These are phyloP conservation scores for Hestina assimilis DNA, from an alignment of 1,140 invertebrate genomes.

Conservation along the genomic window DNA sequence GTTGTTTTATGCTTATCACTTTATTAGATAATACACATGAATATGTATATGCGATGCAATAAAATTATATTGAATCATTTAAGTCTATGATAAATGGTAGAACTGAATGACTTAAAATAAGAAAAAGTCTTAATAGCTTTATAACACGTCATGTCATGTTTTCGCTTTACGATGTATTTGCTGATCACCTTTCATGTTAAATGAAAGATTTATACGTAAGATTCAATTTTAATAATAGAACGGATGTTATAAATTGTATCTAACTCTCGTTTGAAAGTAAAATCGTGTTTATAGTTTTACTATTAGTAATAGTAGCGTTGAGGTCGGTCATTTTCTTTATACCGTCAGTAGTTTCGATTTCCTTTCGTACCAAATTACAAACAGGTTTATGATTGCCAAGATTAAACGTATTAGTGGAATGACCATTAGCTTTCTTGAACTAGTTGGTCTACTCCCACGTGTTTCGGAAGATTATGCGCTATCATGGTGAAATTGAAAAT, in stretches of 20 bases:
- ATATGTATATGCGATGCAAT: no score
- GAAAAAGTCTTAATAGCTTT: no score
- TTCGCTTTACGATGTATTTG: background rate
- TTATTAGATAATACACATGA: no score
- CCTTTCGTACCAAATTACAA: conserved; percentile 25
- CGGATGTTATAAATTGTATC: conserved; percentile 14
- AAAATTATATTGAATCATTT: no score
- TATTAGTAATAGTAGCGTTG: background rate
- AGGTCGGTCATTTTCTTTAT: background rate
- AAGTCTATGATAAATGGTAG: no score
- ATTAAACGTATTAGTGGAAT: conserved; percentile 11
- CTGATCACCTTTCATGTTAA: background rate
- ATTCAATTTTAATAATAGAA: conserved; percentile 7
- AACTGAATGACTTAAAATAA: no score
- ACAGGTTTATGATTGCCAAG: conserved; percentile 7
- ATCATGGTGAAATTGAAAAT: conserved; percentile 16
- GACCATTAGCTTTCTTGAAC: conserved; percentile 3
- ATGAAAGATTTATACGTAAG: background rate
- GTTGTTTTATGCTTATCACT: no score
- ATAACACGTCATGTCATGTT: background rate
- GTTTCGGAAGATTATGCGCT: background rate
- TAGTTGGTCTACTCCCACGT: background rate
- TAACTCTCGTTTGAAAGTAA: conserved; percentile 21
- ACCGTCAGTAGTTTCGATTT: conserved; percentile 29
- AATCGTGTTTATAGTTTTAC: conserved; percentile 14